phyloP scores from a whole-genome alignment of 2,888 invertebrate species.

The Molanna angustata region DNA sequence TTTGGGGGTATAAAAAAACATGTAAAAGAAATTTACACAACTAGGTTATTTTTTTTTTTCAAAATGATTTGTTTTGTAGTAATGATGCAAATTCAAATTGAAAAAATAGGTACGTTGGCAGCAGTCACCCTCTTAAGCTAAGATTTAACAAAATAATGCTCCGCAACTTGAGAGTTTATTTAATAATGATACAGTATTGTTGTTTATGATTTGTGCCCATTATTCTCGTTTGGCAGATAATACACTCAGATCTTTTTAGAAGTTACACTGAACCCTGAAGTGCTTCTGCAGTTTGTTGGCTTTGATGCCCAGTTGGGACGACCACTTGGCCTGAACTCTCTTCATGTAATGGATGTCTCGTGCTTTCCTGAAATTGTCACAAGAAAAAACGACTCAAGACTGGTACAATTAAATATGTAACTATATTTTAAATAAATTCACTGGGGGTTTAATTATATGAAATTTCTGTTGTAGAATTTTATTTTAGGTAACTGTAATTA shows the following conservation, averaged over 20 bases:
- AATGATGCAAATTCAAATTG: too few species aligned
- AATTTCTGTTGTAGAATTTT: not conserved
- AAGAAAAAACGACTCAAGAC: not conserved
- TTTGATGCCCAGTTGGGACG: constrained; percentile 72
- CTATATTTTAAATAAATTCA: not conserved
- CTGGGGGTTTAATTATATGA: not conserved
- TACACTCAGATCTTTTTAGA: constrained; percentile 6
- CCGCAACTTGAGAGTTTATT: too few species aligned
- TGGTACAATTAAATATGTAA: not conserved
- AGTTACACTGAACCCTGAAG: constrained; percentile 78
- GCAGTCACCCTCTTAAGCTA: too few species aligned
- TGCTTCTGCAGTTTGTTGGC: constrained; percentile 81
- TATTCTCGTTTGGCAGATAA: too few species aligned
- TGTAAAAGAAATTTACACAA: too few species aligned
- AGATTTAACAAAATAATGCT: too few species aligned
- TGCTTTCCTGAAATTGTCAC: constrained; percentile 59
- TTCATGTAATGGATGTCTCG: constrained; percentile 84
- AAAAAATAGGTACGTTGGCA: too few species aligned
- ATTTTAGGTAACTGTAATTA: not conserved
- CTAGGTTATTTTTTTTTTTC: too few species aligned
- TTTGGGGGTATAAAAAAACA: too few species aligned
- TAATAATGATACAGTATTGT: too few species aligned
- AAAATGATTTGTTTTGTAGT: too few species aligned
- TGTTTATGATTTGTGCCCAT: too few species aligned
- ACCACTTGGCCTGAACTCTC: constrained; percentile 72